Evolutionary conservation across 2,888 invertebrate species (phyloP).

Genomic region (Habrosyne pyritoides): DNA sequence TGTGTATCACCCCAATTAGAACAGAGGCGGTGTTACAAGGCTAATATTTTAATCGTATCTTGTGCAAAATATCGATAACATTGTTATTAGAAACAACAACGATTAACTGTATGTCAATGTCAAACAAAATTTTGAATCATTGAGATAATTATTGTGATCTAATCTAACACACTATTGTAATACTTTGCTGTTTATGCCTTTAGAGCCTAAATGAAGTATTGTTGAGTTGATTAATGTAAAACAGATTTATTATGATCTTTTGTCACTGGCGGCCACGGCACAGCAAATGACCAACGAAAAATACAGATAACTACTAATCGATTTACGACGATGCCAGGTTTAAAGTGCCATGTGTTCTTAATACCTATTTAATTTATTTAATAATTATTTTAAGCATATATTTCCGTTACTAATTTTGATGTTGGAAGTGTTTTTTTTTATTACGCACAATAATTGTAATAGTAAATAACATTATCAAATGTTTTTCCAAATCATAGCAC

Average conservation of each 20-base stretch:
- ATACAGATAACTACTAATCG: background rate
- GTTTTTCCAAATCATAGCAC: constrained; percentile 4
- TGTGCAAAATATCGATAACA: background rate
- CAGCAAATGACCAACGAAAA: background rate
- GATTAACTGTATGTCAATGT: no score
- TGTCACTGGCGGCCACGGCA: background rate
- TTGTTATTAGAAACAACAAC: no score
- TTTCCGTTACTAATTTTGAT: constrained; percentile 12
- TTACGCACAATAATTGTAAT: constrained; percentile 43
- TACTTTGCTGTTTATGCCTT: background rate
- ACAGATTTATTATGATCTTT: background rate
- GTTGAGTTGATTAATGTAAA: background rate
- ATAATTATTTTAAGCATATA: constrained; percentile 10
- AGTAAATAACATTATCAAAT: constrained; percentile 9
- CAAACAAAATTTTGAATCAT: no score
- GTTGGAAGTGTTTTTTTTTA: constrained; percentile 21
- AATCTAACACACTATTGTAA: no score
- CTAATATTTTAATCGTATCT: background rate
- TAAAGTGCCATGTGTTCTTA: constrained; percentile 25
- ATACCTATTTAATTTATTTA: constrained; percentile 8
- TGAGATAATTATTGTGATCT: no score
- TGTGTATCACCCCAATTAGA: background rate
- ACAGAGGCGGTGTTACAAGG: background rate
- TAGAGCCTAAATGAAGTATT: background rate
- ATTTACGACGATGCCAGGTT: constrained; percentile 1